Percentiles rank a stretch among this genome's conserved stretches.
Conservation (phyloP, 2,888 invertebrate species). For the Helicoverpa assulta region DNA sequence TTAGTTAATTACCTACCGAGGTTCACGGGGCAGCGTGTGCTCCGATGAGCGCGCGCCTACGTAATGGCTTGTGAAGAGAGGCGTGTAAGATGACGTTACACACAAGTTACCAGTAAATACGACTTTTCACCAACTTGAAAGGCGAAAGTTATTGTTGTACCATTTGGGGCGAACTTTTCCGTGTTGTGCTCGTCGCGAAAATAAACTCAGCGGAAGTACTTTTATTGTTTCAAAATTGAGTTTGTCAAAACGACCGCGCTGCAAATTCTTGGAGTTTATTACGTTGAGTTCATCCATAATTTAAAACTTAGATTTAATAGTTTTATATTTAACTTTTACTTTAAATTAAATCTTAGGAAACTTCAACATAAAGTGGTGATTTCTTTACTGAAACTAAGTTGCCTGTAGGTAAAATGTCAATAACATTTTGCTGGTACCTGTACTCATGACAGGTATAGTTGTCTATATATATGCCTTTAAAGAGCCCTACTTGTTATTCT, state of each 20-base stretch:
- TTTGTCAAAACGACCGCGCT: slow-evolving; percentile 64
- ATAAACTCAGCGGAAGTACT: slow-evolving; percentile 64
- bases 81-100: slow-evolving; percentile 65
- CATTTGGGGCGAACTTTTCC: slow-evolving; percentile 62
- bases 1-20: slow-evolving; percentile 77
- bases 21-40: slow-evolving; percentile 68
- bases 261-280: slow-evolving; percentile 46
- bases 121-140: slow-evolving; percentile 68
- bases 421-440: neutral
- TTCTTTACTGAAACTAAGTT: neutral
- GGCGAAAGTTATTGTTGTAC: slow-evolving; percentile 65
- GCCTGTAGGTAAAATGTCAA: too few species aligned
- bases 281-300: slow-evolving; percentile 32
- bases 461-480: too few species aligned
- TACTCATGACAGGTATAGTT: neutral
- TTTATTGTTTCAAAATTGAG: slow-evolving; percentile 71
- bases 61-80: slow-evolving; percentile 77
- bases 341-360: neutral
- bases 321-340: slow-evolving; percentile 9
- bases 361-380: too few species aligned
- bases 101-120: slow-evolving; percentile 63
- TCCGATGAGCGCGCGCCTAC: slow-evolving; percentile 71
- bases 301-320: slow-evolving; percentile 36
- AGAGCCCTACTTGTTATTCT: slow-evolving; percentile 47
- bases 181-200: slow-evolving; percentile 59